Conservation (phyloP, 2,888 invertebrate species). For the Nudaria mundana region DNA sequence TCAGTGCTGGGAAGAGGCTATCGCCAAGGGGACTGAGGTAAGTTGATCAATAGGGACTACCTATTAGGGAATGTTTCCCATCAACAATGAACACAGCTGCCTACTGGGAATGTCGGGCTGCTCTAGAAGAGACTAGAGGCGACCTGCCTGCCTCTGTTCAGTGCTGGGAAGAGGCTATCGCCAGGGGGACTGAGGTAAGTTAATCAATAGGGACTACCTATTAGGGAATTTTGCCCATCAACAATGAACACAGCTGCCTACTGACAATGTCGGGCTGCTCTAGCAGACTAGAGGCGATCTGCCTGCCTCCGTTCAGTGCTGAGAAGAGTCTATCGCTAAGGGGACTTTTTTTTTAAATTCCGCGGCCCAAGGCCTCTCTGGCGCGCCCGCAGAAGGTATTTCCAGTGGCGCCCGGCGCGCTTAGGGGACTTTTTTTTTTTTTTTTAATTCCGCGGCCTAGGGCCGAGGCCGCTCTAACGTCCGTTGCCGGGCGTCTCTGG, state of each 20-base stretch:
- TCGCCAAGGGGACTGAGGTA: conserved; percentile 81
- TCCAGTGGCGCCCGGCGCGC: too few relatives aligned
- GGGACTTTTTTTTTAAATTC: too few relatives aligned
- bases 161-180: conserved; percentile 80
- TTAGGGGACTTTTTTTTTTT: too few relatives aligned
- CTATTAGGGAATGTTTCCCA: conserved; percentile 68
- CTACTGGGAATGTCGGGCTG: conserved; percentile 83
- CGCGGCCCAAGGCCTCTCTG: too few relatives aligned
- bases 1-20: conserved; percentile 81
- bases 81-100: conserved; percentile 61
- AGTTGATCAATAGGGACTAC: too few relatives aligned
- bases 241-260: conserved; percentile 71
- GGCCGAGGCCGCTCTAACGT: too few relatives aligned
- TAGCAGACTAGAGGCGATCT: conserved; percentile 78
- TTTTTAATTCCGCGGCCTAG: too few relatives aligned
- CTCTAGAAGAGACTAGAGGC: conserved; percentile 77
- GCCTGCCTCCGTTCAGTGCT: conserved; percentile 79
- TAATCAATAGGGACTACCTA: too few relatives aligned
- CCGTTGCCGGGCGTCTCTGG: too few relatives aligned
- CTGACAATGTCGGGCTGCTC: conserved; percentile 82
- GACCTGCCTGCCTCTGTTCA: conserved; percentile 80
- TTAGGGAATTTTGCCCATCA: conserved; percentile 63
- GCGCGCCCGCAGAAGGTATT: too few relatives aligned
- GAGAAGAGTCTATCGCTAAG: conserved; percentile 79
- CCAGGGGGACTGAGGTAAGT: conserved; percentile 79